Evolutionary conservation across 2,113 vertebrate species (phyloP), one percentile per base, ranked within the genome.

Genomic region (Arenaria interpres): DNA sequence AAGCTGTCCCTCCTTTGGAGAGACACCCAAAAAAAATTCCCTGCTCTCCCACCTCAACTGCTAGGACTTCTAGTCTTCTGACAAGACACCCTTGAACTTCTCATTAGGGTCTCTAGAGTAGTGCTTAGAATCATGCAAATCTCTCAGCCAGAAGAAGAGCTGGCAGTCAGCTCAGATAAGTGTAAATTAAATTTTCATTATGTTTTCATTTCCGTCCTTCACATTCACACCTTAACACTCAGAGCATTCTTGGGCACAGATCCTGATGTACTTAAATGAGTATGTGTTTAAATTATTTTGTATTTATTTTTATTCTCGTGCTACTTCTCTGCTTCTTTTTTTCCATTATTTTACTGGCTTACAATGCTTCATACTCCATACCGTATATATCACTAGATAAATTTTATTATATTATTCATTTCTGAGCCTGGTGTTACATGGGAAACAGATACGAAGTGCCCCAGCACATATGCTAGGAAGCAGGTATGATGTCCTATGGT

Each of bases 141-240:
- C 8, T 78, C 37, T 82, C 14, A 53, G 10, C 11, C 39, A 91
- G 73, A 94, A 77, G 28, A 15, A 74, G 46, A 93, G 27, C 7
- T 84, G 85, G 35, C 73, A 91, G 63, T 64, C 46, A 71, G 20
- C 33, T 94, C 66, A 76, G 57, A n/a, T 45, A 85, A 66, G 7
- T 28, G 13, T 48, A 88, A 82, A 85, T 50, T 4, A 85, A 53
- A 54, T 20, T 72, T 94, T 62, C 33, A 72, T 81, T 86, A 28
- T 67, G 63, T 84, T 89, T 92, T 87, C 18, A 57, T 88, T 97
- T 85, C 48, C 71, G 82, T 73, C 17, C 24, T 78, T 94, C 81
- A 69, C 3, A 12, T 66, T 85, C 89, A 76, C 53, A 77, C 37
- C 33, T 91, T 37, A 88, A 41, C 21, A 73, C 51, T 85, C 66